phyloP scores from a whole-genome alignment of 2,113 vertebrate genomes.

The Neoarius graeffei region DNA sequence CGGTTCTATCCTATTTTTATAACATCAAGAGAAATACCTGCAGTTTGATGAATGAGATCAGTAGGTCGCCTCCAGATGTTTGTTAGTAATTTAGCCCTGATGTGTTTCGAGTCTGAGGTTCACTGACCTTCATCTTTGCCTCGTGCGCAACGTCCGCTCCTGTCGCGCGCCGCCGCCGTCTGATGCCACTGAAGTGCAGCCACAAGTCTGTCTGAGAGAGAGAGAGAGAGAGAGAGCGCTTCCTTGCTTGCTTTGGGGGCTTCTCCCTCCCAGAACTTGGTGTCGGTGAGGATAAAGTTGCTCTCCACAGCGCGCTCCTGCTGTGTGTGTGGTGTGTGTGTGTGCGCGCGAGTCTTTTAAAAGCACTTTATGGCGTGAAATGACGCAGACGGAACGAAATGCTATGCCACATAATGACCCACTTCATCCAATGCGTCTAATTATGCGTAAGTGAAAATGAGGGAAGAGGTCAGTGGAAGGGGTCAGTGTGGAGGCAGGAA shows the following conservation, averaged over 20 bases:
- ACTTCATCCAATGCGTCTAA: constrained; percentile 29
- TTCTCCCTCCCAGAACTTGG: neutral
- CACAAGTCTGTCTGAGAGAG: constrained; percentile 35
- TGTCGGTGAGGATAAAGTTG: neutral
- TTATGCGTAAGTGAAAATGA: constrained; percentile 18
- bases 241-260: neutral
- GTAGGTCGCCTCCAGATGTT: neutral
- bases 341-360: constrained; percentile 27
- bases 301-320: neutral
- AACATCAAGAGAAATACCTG: neutral
- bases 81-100: neutral
- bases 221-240: neutral
- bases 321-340: constrained; percentile 1
- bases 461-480: neutral
- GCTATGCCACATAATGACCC: constrained; percentile 21
- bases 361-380: constrained; percentile 30
- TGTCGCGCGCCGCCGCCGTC: constrained; percentile 14
- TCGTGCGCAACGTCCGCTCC: constrained; percentile 21
- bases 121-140: constrained; percentile 51
- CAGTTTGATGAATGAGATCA: neutral
- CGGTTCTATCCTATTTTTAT: neutral
- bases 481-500: constrained; percentile 19
- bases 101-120: neutral
- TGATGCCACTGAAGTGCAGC: constrained; percentile 26
- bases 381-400: constrained; percentile 33